Evolutionary conservation across 2,797 vertebrate genomes (phyloP), one percentile per base, ranked within the genome.

Genomic region (Hapalemur alaotrensis): DNA sequence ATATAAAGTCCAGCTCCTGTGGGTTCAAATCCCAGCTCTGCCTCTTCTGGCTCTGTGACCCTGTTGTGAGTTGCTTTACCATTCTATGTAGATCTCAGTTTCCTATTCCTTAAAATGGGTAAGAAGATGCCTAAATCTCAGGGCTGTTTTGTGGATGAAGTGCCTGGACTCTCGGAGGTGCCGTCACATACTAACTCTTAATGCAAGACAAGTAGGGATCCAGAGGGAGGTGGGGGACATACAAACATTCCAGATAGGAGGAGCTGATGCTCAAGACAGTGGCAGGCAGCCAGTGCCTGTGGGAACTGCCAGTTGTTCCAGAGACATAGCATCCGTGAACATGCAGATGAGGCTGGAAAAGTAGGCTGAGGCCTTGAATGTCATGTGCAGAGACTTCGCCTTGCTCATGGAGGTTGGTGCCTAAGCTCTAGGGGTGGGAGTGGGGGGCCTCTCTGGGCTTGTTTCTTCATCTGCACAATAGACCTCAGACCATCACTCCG

Each of bases 301-400:
- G 32, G 25, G 32, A 59, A 38, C 1, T 9, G 35, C 57, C 48
- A 18, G 0, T 1, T 23, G n/a, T 22, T n/a, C 80, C 18, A 15
- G 1, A 12, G 63, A 30, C 12, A 14, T 15, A 69, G 10, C 54
- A 41, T 50, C 52, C 12, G 1, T 7, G 5, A 57, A 14, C 15
- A 25, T 4, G 15, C 48, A 35, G 12, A 22, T 28, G 11, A 46
- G n/a, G 75, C n/a, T 23, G 35, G 57, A 28, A n/a, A 94, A 93
- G 90, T 57, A 95, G 93, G 81, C 63, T 92, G 78, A 86, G 96
- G 96, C 96, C 97, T 98, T 97, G 98, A 97, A 97, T 92, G 96
- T 91, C 86, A 35, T 89, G 91, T 86, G 98, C 97, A 97, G 96
- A 89, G 97, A 97, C 96, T 30, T 46, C 11, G 0, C 30, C 82